A percentile compares a stretch with the other conserved stretches of the same genome.
Conservation (phyloP, 2,113 vertebrate genomes). For the Colinus virginianus region DNA sequence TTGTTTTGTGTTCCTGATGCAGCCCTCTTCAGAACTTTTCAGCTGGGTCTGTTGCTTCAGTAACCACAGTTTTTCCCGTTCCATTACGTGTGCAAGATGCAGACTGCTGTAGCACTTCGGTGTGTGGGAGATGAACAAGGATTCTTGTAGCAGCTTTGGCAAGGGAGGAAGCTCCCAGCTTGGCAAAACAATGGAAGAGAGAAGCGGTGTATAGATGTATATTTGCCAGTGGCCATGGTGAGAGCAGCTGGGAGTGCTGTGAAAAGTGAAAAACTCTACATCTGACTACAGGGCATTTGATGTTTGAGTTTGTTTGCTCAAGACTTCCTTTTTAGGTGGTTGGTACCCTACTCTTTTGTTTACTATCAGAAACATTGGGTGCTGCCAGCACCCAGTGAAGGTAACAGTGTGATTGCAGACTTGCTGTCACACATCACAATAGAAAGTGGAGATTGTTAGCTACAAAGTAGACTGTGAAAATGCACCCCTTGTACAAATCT, state of each 20-base stretch:
- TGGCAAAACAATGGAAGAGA: not conserved
- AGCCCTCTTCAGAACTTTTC: not conserved
- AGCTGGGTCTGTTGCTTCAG: not conserved
- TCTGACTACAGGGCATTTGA: accelerated
- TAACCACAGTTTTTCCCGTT: not conserved
- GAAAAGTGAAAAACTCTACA: not conserved
- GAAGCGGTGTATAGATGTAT: not conserved
- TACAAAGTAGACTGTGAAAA: not conserved
- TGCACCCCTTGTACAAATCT: not conserved
- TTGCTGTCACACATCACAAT: not conserved
- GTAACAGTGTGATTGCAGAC: not conserved
- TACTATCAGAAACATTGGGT: not conserved
- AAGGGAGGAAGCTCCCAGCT: not conserved
- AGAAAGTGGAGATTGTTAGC: not conserved
- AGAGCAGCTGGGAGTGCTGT: not conserved
- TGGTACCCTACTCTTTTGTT: not conserved
- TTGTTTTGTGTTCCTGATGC: not conserved
- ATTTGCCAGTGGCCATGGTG: not conserved
- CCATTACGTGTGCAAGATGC: accelerated
- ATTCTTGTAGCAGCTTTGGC: not conserved
- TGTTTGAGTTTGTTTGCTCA: not conserved
- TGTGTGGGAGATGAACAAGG: not conserved
- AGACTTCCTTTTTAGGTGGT: not conserved
- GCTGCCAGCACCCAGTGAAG: not conserved
- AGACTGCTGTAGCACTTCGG: accelerated